Evolutionary conservation across 2,797 vertebrate species (phyloP).

Genomic region (Acanthurus lineatus): DNA sequence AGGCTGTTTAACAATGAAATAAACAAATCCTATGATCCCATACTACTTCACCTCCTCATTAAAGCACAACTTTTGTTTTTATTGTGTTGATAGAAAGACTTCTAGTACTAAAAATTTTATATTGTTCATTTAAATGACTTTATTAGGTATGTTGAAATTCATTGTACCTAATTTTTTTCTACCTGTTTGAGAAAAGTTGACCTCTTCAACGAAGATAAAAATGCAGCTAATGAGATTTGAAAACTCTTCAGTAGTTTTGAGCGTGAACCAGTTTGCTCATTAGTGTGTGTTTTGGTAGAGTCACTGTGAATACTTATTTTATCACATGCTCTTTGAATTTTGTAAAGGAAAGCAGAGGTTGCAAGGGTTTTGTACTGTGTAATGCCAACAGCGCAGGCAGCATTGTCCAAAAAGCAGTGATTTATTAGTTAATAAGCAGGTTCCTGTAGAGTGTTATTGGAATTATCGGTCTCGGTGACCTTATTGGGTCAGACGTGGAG

Average conservation of each 20-base stretch:
- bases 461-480: slow-evolving; percentile 39
- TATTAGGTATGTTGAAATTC: too few species aligned
- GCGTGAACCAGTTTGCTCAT: not conserved
- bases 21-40: too few species aligned
- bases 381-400: slow-evolving; percentile 1
- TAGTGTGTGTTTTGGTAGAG: not conserved
- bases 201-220: not conserved
- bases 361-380: slow-evolving; percentile 5
- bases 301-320: not conserved
- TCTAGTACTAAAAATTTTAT: too few species aligned
- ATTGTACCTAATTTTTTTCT: too few species aligned
- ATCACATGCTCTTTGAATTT: slow-evolving; percentile 16
- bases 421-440: slow-evolving; percentile 62
- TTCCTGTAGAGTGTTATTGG: slow-evolving; percentile 44
- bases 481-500: slow-evolving; percentile 50
- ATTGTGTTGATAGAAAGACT: too few species aligned
- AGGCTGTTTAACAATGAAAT: too few species aligned
- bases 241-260: not conserved
- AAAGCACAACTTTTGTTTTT: too few species aligned
- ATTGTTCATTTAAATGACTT: too few species aligned
- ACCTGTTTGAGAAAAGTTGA: not conserved
- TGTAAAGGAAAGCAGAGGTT: not conserved
- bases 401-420: slow-evolving; percentile 50
- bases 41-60: too few species aligned
- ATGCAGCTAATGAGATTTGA: not conserved